phyloP scores from a whole-genome alignment of 64 coral and sea anemone genomes.

The Montipora capricornis region DNA sequence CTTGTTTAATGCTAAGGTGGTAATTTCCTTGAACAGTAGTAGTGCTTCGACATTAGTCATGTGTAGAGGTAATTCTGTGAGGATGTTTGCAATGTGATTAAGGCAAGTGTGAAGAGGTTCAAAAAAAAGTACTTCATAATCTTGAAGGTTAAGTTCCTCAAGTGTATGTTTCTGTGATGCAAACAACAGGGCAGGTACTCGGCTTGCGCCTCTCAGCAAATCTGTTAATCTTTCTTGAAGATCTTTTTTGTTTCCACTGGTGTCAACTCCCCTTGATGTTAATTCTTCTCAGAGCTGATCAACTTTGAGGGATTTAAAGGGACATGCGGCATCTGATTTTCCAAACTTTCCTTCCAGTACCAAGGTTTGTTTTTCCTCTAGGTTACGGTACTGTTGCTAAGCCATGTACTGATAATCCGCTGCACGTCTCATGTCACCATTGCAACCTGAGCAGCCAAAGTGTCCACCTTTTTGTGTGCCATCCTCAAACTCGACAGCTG shows the following conservation, averaged over 20 bases:
- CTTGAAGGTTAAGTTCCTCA: background rate
- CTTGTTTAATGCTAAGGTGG: too few species aligned
- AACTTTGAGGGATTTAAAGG: slow-evolving; percentile 21
- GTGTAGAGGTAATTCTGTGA: slow-evolving; percentile 1
- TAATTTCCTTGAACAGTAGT: too few species aligned
- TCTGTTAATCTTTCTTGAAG: too few species aligned
- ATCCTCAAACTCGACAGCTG: slow-evolving; percentile 17
- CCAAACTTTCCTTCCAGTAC: background rate
- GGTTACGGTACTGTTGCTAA: background rate
- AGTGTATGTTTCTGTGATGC: background rate
- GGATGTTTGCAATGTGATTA: slow-evolving; percentile 6
- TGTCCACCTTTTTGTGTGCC: slow-evolving; percentile 28
- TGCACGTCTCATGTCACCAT: background rate
- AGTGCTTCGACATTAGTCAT: too few species aligned
- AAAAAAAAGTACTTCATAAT: too few species aligned
- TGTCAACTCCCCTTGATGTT: background rate
- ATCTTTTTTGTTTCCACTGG: background rate
- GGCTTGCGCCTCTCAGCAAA: background rate
- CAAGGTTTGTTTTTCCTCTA: slow-evolving; percentile 33
- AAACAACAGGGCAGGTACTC: slow-evolving; percentile 42
- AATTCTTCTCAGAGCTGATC: background rate
- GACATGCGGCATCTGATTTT: background rate
- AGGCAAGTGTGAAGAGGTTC: too few species aligned
- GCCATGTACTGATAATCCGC: background rate
- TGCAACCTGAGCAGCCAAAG: slow-evolving; percentile 17